Evolutionary conservation across 2,113 vertebrate genomes (phyloP).

Genomic region (Amblyornis subalaris): DNA sequence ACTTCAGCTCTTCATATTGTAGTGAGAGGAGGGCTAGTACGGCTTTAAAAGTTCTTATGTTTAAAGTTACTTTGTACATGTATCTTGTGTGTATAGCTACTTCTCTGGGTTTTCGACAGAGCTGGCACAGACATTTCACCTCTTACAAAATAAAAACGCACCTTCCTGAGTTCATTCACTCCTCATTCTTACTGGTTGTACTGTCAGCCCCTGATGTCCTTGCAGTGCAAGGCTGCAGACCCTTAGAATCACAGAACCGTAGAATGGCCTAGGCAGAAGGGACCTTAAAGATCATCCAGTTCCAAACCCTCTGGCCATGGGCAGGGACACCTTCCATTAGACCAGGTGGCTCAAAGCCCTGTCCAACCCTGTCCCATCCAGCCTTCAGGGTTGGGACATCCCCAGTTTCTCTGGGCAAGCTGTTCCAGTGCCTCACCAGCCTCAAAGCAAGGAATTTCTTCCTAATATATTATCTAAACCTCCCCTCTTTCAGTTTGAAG

Average conservation of each 20-base stretch:
- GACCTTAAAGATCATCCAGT: not conserved
- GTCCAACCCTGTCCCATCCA: not conserved
- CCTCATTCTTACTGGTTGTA: accelerated
- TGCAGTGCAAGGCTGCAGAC: not conserved
- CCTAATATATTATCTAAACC: not conserved
- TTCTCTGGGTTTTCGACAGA: not conserved
- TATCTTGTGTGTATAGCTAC: not conserved
- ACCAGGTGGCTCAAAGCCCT: not conserved
- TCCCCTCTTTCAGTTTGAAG: not conserved
- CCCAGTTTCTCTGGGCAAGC: not conserved
- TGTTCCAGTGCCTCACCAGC: not conserved
- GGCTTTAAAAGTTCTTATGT: not conserved
- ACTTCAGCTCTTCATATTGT: not conserved
- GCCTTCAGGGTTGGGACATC: not conserved
- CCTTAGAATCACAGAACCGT: not conserved
- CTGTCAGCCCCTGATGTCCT: not conserved
- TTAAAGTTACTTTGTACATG: not conserved
- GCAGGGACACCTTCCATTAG: not conserved
- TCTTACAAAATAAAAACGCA: not conserved
- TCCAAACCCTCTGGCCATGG: not conserved
- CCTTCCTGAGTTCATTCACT: not conserved
- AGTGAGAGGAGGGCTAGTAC: not conserved
- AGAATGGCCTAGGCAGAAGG: not conserved
- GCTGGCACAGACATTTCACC: not conserved
- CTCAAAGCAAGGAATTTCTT: not conserved